These are phyloP conservation scores for Lagopus muta DNA, from an alignment of 2,113 vertebrate genomes.

Conservation along the genomic window DNA sequence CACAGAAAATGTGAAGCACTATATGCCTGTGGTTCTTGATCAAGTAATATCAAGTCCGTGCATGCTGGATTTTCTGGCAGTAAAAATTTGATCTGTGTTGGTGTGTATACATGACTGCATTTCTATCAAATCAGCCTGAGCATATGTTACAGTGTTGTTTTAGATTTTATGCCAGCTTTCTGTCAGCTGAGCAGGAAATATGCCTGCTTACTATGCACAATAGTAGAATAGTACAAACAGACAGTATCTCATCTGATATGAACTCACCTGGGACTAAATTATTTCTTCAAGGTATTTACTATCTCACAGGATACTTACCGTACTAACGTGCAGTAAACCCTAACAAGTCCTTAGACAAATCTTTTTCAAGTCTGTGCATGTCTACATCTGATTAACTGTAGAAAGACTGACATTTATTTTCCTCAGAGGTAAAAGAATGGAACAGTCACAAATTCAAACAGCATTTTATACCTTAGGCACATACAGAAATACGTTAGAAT, in stretches of 20 bases:
- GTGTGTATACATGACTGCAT: neutral
- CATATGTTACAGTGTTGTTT: constrained; percentile 50
- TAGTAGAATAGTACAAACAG: constrained; percentile 23
- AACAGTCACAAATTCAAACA: constrained; percentile 3
- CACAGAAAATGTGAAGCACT: neutral
- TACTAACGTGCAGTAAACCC: constrained; percentile 2
- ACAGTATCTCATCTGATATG: constrained; percentile 7
- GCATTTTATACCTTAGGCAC: constrained; percentile 8
- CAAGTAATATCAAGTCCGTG: constrained; percentile 10
- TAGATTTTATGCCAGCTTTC: constrained; percentile 34
- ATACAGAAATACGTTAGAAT: neutral
- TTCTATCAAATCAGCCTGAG: constrained; percentile 48
- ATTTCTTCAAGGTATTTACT: constrained; percentile 35
- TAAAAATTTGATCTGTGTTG: constrained; percentile 30
- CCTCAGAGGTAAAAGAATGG: neutral
- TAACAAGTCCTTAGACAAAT: neutral
- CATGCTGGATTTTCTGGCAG: neutral
- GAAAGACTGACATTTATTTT: constrained; percentile 14
- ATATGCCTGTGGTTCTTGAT: neutral
- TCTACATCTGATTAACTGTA: constrained; percentile 14
- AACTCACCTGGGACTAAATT: constrained; percentile 38
- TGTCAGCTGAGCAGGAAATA: constrained; percentile 16
- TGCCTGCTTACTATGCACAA: neutral
- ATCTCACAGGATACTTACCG: neutral
- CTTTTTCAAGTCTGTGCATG: neutral